Evolutionary conservation across 2,113 vertebrate genomes (phyloP).

Genomic region (Mormoops blainvillei): DNA sequence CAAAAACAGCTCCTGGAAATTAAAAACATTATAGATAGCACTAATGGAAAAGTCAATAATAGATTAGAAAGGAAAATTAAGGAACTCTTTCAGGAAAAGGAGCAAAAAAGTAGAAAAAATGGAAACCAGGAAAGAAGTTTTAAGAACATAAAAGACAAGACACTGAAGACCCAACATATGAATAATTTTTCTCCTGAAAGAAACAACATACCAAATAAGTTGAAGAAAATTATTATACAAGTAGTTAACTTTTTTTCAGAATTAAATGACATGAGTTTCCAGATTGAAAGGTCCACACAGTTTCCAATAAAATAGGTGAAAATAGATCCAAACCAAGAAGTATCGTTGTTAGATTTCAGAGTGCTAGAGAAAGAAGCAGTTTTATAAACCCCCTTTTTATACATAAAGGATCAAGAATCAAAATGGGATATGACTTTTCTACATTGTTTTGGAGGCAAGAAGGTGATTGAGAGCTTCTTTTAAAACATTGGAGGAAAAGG

Average conservation of each 20-base stretch:
- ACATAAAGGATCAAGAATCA: neutral
- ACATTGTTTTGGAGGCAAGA: neutral
- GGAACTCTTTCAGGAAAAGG: neutral
- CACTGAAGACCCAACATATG: neutral
- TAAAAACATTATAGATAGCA: neutral
- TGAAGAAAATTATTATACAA: neutral
- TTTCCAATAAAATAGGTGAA: neutral
- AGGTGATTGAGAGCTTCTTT: neutral
- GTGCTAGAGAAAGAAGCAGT: neutral
- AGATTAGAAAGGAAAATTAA: neutral
- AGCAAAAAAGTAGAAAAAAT: neutral
- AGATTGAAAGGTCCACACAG: neutral
- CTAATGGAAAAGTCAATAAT: neutral
- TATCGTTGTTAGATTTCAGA: slow-evolving; percentile 1
- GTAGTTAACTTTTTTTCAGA: neutral
- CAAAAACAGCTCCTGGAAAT: neutral
- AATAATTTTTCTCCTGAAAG: neutral
- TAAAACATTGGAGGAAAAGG: neutral
- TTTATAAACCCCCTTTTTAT: neutral
- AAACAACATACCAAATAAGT: neutral
- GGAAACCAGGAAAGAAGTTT: neutral
- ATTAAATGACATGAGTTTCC: neutral
- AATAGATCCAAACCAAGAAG: neutral
- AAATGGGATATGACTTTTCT: neutral
- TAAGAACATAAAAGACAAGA: neutral